Evolutionary conservation across 2,113 vertebrate species (phyloP).

Genomic region (Rhinichthys klamathensis): DNA sequence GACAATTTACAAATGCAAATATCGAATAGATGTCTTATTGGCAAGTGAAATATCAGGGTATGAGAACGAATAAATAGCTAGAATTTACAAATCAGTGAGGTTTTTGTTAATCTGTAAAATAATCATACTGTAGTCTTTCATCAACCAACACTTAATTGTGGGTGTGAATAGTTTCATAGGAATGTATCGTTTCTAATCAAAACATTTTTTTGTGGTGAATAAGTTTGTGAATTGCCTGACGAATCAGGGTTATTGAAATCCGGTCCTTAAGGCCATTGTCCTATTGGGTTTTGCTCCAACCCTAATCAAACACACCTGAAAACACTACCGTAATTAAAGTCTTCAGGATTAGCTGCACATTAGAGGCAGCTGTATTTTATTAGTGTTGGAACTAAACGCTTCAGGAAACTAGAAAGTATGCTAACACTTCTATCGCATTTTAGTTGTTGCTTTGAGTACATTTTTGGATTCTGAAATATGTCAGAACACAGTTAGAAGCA

Average conservation of each 20-base stretch:
- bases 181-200: neutral
- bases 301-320: slow-evolving; percentile 10
- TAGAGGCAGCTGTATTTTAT: slow-evolving; percentile 8
- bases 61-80: too few relatives aligned
- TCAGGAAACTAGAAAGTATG: neutral
- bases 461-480: neutral
- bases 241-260: neutral
- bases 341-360: neutral
- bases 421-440: neutral
- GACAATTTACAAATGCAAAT: too few relatives aligned
- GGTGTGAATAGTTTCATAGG: neutral
- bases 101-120: neutral
- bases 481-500: neutral
- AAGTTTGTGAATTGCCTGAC: neutral
- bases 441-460: neutral
- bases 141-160: neutral
- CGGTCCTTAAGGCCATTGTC: neutral
- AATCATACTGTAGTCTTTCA: neutral
- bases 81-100: too few relatives aligned
- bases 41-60: too few relatives aligned
- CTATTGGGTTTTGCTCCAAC: neutral
- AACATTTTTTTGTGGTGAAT: neutral
- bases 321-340: neutral
- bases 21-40: too few relatives aligned
- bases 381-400: neutral